Evolutionary conservation across 2,797 vertebrate genomes (phyloP).

Genomic region (Carduelis carduelis): DNA sequence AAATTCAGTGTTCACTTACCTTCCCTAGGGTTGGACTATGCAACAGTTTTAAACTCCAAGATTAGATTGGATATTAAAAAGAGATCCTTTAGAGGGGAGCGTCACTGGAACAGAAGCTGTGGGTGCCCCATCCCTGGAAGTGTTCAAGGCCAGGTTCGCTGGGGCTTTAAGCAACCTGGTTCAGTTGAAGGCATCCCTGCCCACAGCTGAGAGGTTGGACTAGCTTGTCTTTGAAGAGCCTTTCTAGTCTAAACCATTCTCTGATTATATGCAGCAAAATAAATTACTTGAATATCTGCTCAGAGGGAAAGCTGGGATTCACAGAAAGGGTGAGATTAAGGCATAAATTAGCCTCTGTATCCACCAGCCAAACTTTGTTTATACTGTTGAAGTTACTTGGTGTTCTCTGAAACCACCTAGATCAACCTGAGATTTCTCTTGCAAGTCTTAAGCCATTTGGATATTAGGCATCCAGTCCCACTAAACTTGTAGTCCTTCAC

Average conservation of each 20-base stretch:
- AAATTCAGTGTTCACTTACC: neutral
- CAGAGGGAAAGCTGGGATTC: neutral
- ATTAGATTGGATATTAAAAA: neutral
- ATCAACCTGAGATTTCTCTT: neutral
- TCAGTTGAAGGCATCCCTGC: neutral
- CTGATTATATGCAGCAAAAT: neutral
- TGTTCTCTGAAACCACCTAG: neutral
- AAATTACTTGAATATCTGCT: neutral
- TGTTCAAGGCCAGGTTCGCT: neutral
- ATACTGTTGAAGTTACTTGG: neutral
- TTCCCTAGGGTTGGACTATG: neutral
- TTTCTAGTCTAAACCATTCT: neutral
- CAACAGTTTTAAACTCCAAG: neutral
- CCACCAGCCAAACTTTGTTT: neutral
- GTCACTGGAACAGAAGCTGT: neutral
- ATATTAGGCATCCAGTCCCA: neutral
- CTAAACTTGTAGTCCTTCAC: neutral
- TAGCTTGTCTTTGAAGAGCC: neutral
- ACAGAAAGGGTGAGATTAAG: neutral
- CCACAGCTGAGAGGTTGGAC: neutral
- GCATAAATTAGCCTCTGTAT: neutral
- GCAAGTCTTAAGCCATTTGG: neutral
- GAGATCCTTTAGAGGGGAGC: neutral
- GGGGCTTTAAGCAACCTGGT: neutral
- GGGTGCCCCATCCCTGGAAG: neutral